Base-by-base conservation (phyloP, 1,140 invertebrate species). In the Meloidogyne exigua region DNA sequence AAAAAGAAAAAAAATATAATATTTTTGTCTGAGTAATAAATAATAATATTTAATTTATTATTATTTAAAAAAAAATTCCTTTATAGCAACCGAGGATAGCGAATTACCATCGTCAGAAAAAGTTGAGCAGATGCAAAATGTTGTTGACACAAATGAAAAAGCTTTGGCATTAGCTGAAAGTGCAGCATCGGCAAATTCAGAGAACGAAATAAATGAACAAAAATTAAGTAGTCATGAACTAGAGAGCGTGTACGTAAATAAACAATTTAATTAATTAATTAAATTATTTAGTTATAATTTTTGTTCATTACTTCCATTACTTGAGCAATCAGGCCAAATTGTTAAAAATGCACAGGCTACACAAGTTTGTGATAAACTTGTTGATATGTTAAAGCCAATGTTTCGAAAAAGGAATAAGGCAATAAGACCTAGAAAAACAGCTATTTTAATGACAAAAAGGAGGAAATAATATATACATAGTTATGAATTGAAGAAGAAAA, bases 321-420 rank as follows among this genome's bases (percentile, higher is more conserved):
- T 68, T 32, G 66, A 68, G 10, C 28, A 32, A 68, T 42, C 28
- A 7, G 66, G 66, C 4, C 28, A 32, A 32, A 42, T 68, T 42
- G n/a, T 36, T 32, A 42, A 68, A 42, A 68, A 68, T 42, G 39
- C 28, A 42, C 66, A 68, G n/a, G 66, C 66, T 32, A 68, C 21
- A 42, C 39, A 42, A 42, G 66, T 77, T 26, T 77, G 76, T 68
- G 36, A 64, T 21, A 73, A 77, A 49, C 57, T 77, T 39, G 68
- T 77, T 73, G 75, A 77, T 15, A 65, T 77, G 74, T 68, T 77
- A 42, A 69, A 77, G 63, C 76, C 76, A 36, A 77, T 77, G 76
- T 77, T 77, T 68, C 62, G 70, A n/a, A 63, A 77, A 23, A 49
- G 68, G 26, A 72, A 72, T 15, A n/a, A 71, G 36, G 39, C 15